These are phyloP conservation scores for Lytechinus variegatus DNA, from an alignment of 35 echinoderm and acorn worm genomes.

Conservation along the genomic window DNA sequence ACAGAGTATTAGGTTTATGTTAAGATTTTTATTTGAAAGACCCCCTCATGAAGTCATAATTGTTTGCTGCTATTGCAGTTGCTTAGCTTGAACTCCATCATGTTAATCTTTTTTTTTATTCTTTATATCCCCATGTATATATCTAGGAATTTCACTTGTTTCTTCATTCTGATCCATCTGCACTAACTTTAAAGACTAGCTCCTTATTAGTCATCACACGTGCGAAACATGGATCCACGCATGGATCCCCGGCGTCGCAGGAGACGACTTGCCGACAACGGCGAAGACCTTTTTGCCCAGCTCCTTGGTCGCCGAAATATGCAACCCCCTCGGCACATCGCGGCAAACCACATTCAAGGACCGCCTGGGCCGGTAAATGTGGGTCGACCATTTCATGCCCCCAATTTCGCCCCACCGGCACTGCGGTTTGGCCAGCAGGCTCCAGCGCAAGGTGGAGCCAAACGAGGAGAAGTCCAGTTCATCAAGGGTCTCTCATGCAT, in stretches of 20 bases:
- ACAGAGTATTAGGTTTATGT: no score
- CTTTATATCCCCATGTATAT: not conserved
- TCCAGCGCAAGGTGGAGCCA: not conserved
- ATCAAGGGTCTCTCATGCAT: not conserved
- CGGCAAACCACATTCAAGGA: not conserved
- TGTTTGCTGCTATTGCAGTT: not conserved
- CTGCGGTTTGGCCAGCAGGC: not conserved
- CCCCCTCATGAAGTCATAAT: not conserved
- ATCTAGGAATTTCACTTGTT: not conserved
- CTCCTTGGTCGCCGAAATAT: not conserved
- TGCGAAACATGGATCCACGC: not conserved
- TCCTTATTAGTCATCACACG: not conserved
- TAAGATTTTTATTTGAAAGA: not conserved
- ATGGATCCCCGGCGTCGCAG: conserved; percentile 26
- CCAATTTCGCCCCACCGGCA: not conserved
- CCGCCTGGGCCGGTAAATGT: not conserved
- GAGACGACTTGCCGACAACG: not conserved
- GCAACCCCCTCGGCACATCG: not conserved
- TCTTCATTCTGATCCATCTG: not conserved
- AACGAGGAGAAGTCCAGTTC: not conserved
- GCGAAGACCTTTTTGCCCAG: conserved; percentile 44
- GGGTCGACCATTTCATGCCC: not conserved
- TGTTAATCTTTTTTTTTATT: not conserved
- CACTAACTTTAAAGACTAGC: not conserved
- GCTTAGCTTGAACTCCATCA: not conserved